Percentiles rank a stretch among this genome's conserved stretches.
phyloP scores from a whole-genome alignment of 2,888 invertebrate species.

The Mimas tiliae region DNA sequence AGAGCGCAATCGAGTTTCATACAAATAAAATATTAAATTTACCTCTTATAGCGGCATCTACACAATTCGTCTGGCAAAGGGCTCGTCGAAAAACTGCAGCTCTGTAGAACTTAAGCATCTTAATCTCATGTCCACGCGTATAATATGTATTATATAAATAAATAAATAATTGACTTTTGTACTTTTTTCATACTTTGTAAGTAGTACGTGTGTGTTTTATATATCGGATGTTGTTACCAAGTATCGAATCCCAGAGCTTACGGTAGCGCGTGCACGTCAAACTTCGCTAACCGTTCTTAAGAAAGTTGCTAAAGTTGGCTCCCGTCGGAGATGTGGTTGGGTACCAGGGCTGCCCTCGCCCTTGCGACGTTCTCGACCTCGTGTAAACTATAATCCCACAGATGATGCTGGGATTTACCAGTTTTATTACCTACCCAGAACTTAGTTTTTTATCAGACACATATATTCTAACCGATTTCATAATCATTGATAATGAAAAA shows the following conservation, averaged over 20 bases:
- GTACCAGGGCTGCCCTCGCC: constrained; percentile 56
- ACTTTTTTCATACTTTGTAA: neutral
- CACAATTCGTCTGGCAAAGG: too few relatives aligned
- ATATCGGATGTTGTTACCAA: constrained; percentile 73
- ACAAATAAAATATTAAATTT: too few relatives aligned
- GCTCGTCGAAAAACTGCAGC: too few relatives aligned
- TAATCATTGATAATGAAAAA: too few relatives aligned
- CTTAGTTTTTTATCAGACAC: constrained; percentile 48
- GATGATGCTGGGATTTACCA: constrained; percentile 80
- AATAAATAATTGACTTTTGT: neutral
- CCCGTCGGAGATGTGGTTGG: constrained; percentile 68
- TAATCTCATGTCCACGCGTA: too few relatives aligned
- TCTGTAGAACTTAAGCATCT: too few relatives aligned
- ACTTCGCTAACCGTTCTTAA: constrained; percentile 82
- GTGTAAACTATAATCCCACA: constrained; percentile 80
- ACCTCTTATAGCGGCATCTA: too few relatives aligned
- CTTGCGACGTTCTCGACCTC: constrained; percentile 66
- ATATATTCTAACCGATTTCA: neutral
- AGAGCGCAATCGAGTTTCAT: too few relatives aligned
- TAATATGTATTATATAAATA: too few relatives aligned
- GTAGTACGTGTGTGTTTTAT: constrained; percentile 44
- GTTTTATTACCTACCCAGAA: constrained; percentile 74
- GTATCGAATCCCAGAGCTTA: constrained; percentile 80
- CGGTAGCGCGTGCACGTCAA: constrained; percentile 79
- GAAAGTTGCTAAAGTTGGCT: constrained; percentile 80